Base-by-base conservation (phyloP, 2,888 invertebrate genomes). In the Gisinianus flammeolus region DNA sequence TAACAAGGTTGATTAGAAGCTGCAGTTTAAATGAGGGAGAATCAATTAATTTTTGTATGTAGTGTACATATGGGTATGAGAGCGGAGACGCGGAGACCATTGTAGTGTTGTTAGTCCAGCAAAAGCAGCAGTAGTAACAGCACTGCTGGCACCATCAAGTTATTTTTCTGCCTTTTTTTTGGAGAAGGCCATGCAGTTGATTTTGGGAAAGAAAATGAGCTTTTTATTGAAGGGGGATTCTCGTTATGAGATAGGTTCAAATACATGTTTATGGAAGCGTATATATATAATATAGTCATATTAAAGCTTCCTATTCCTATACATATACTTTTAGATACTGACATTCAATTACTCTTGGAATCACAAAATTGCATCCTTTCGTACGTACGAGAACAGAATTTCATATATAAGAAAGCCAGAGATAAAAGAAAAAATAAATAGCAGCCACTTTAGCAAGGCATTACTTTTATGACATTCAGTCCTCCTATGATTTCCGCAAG, bases 121-220 rank as follows among this genome's bases (percentile, higher is more conserved):
- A 24, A 3, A 10, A 58, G 64, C 0, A 64, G 64, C 64, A 64
- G 62, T 24, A 4, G 62, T 12, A 35, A 28, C 67, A 67, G 3
- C 22, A 67, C 28, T 67, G 67, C 31, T 67, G 33, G 35, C 67
- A 33, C 68, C 35, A 44, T 68, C 68, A n/a, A 68, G 44, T 56
- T 73, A 73, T 56, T 73, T 73, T 73, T 73, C 35, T 73, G 62
- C 35, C 35, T 62, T 73, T 72, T n/a, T n/a, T 72, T 73, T 33
- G n/a, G 62, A 33, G 62, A 35, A 35, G 62, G 24, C 28, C 26
- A n/a, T n/a, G n/a, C n/a, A 74, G 66, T 75, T 66, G 75, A 75
- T 75, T 75, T 75, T 76, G 76, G 70, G 66, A 33, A 56, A 66
- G 66, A 77, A 77, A 77, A 77, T 77, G 77, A 72, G 77, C 54